Base-by-base conservation (phyloP, 2,888 invertebrate species). In the Acanthacorydalis orientalis region DNA sequence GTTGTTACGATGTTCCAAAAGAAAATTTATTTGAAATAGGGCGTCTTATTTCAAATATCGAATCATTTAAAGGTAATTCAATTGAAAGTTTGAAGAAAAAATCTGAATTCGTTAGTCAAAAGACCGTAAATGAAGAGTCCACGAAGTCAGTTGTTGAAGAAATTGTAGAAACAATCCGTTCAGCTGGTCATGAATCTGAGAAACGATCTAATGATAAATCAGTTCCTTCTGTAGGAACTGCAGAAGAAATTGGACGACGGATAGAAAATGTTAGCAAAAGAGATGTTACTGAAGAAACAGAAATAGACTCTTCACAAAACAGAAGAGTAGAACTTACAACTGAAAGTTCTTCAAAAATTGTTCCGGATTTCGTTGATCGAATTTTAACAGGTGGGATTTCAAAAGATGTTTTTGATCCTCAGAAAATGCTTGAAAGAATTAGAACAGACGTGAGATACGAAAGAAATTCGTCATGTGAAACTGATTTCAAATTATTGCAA, bases 391-490 rank as follows among this genome's bases (percentile, higher is more conserved):
- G 12, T 12, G 31, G 34, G 15, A 16, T 69, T 50, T 62, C 65
- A 2, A 73, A 72, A 53, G 60, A 68, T 0, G 70, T 72, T 55
- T 85, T 84, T 58, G 81, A 87, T 60, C 80, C 83, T 4, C 82
- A 83, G 56, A 67, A 70, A 39, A 71, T 88, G 66, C 60, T 84
- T 32, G 81, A 83, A 56, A 76, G 77, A 56, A 79, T 87, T 50
- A 71, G 80, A 3, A 59, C 55, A 15, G 73, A 71, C 49, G 77
- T 80, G 53, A 74, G 75, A 47, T 69, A 72, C 59, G 75, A 78
- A 48, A 71, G 72, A 7, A 78, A 79, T 58, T 65, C 70, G 51
- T 73, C 77, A 1, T 75, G 77, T 60, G 67, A 68, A 11, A 61
- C 69, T 39, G 76, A 77, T 58, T 85, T 78, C 62, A 75, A 82